These are phyloP conservation scores for Ctenomys sociabilis DNA, from an alignment of 2,113 vertebrate species.

Conservation along the genomic window DNA sequence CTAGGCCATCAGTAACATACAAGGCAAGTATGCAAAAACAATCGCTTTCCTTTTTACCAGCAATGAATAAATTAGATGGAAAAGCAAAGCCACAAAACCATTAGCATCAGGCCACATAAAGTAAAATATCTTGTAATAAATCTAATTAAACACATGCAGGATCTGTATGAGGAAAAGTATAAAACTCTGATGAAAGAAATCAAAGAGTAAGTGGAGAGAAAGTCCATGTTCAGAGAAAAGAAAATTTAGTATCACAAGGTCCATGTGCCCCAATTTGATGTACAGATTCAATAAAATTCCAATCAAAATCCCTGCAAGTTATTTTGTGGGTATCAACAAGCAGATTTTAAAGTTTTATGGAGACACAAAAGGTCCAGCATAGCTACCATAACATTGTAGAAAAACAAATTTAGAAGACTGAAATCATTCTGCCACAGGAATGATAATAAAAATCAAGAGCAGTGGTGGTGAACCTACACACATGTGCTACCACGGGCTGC, in stretches of 20 bases:
- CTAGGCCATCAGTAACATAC: not conserved
- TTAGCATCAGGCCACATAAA: not conserved
- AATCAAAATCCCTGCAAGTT: not conserved
- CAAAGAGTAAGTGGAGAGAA: not conserved
- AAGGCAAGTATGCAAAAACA: not conserved
- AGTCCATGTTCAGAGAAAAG: not conserved
- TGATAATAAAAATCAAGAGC: not conserved
- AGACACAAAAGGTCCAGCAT: not conserved
- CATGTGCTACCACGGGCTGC: not conserved
- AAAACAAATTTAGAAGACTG: not conserved
- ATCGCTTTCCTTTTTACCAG: not conserved
- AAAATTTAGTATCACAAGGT: not conserved
- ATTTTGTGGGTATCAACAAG: not conserved
- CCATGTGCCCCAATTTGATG: not conserved
- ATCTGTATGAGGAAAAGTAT: not conserved
- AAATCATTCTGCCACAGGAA: not conserved
- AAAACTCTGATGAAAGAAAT: not conserved
- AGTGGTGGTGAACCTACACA: not conserved
- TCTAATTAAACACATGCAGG: not conserved
- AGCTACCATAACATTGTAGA: not conserved
- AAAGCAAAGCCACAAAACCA: not conserved
- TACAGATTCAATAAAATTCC: not conserved
- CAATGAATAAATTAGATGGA: not conserved
- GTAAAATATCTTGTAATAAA: not conserved
- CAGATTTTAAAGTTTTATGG: not conserved